These are phyloP conservation scores for Aegithalos caudatus DNA, from an alignment of 2,113 vertebrate genomes.

Conservation along the genomic window DNA sequence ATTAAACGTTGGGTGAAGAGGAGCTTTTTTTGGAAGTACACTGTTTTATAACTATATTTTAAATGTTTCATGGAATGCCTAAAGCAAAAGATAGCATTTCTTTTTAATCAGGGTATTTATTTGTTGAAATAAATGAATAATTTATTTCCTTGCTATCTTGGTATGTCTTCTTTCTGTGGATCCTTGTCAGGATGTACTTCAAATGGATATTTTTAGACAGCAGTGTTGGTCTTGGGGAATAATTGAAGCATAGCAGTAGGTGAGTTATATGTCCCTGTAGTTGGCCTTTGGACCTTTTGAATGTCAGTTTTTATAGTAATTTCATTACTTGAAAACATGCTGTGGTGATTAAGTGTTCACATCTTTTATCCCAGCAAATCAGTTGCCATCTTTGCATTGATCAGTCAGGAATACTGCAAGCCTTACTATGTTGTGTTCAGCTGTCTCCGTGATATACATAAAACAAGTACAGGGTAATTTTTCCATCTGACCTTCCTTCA, in stretches of 20 bases:
- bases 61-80: slow-evolving; percentile 35
- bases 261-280: slow-evolving; percentile 64
- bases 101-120: slow-evolving; percentile 41
- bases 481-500: slow-evolving; percentile 21
- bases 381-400: slow-evolving; percentile 42
- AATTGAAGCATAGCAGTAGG: slow-evolving; percentile 65
- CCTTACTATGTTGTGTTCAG: slow-evolving; percentile 50
- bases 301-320: slow-evolving; percentile 58
- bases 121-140: slow-evolving; percentile 60
- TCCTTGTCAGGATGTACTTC: slow-evolving; percentile 63
- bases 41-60: slow-evolving; percentile 34
- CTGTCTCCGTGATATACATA: neutral
- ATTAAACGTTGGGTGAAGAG: neutral
- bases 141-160: slow-evolving; percentile 63
- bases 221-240: slow-evolving; percentile 63
- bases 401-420: slow-evolving; percentile 52
- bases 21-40: neutral
- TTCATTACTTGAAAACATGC: slow-evolving; percentile 50
- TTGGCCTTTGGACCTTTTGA: slow-evolving; percentile 57
- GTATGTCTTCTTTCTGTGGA: slow-evolving; percentile 63
- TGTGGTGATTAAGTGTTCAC: slow-evolving; percentile 49
- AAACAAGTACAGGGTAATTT: slow-evolving; percentile 8
- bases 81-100: slow-evolving; percentile 34
- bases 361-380: slow-evolving; percentile 53
- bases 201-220: slow-evolving; percentile 67